These are phyloP conservation scores for Centropus bengalensis DNA, from an alignment of 2,113 vertebrate species.

Conservation along the genomic window DNA sequence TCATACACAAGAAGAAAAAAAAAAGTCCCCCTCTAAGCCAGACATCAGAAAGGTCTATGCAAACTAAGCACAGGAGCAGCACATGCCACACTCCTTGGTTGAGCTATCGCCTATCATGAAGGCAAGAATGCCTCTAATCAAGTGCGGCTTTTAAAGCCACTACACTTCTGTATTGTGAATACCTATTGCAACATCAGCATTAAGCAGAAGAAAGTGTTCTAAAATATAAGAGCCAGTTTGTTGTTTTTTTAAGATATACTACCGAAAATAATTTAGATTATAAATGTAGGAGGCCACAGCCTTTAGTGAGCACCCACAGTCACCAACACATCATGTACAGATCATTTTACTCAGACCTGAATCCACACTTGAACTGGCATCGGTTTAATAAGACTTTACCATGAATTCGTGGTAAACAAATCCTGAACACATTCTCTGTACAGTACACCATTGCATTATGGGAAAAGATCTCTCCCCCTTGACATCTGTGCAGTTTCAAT, in stretches of 20 bases:
- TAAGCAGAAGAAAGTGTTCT: not conserved
- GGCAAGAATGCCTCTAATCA: not conserved
- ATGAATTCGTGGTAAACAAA: not conserved
- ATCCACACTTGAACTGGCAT: not conserved
- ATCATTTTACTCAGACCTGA: not conserved
- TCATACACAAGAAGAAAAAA: not conserved
- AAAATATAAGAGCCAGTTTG: not conserved
- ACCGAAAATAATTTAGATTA: not conserved
- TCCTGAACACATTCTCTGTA: not conserved
- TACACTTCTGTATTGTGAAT: not conserved
- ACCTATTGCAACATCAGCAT: not conserved
- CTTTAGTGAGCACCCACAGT: not conserved
- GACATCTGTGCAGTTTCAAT: not conserved
- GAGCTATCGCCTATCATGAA: not conserved
- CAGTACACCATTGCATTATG: not conserved
- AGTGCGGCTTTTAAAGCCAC: not conserved
- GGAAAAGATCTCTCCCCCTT: not conserved
- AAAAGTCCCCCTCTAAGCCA: not conserved
- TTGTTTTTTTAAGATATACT: not conserved
- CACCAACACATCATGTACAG: not conserved
- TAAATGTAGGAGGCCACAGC: not conserved
- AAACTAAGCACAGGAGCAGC: not conserved
- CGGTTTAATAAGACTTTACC: not conserved
- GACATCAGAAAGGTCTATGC: not conserved
- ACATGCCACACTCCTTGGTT: rapidly evolving